A percentile compares a stretch with the other conserved stretches of the same genome.
phyloP scores from a whole-genome alignment of 1,140 invertebrate species.

The Panagrolaimus sp. region DNA sequence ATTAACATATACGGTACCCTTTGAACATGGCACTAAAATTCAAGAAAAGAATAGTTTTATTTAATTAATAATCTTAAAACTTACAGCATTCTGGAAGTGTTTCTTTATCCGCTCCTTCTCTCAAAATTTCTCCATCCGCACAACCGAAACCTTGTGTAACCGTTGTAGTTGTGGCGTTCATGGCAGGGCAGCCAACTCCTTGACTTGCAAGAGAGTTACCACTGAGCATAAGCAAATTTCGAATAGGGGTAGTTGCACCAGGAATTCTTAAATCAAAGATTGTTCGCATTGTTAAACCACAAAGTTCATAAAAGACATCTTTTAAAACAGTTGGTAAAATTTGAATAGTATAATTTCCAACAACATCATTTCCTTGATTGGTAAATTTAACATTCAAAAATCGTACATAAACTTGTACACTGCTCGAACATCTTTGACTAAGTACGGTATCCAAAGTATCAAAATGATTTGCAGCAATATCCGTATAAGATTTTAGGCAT shows the following conservation, averaged over 20 bases:
- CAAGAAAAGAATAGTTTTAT: neutral
- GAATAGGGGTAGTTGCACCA: constrained; percentile 81
- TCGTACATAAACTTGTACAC: constrained; percentile 76
- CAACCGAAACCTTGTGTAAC: constrained; percentile 84
- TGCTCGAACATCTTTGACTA: constrained; percentile 80
- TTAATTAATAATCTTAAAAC: constrained; percentile 59
- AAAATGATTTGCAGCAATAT: constrained; percentile 74
- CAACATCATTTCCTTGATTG: constrained; percentile 59
- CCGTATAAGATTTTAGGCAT: constrained; percentile 80
- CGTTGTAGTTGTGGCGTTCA: constrained; percentile 76
- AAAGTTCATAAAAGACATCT: constrained; percentile 83
- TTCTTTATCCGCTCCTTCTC: constrained; percentile 59
- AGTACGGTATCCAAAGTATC: constrained; percentile 73
- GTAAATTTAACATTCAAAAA: constrained; percentile 77
- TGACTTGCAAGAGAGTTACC: constrained; percentile 64
- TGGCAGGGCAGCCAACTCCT: constrained; percentile 79
- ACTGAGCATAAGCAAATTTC: constrained; percentile 68
- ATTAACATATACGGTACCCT: constrained; percentile 55
- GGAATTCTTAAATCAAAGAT: constrained; percentile 89
- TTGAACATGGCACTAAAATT: constrained; percentile 55
- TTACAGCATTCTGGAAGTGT: constrained; percentile 81
- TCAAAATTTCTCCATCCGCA: constrained; percentile 82
- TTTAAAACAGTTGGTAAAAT: constrained; percentile 79
- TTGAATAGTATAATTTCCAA: constrained; percentile 77
- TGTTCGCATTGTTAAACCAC: constrained; percentile 81